Base-by-base conservation (phyloP, 2,888 invertebrate species). In the Drosophila falleni region DNA sequence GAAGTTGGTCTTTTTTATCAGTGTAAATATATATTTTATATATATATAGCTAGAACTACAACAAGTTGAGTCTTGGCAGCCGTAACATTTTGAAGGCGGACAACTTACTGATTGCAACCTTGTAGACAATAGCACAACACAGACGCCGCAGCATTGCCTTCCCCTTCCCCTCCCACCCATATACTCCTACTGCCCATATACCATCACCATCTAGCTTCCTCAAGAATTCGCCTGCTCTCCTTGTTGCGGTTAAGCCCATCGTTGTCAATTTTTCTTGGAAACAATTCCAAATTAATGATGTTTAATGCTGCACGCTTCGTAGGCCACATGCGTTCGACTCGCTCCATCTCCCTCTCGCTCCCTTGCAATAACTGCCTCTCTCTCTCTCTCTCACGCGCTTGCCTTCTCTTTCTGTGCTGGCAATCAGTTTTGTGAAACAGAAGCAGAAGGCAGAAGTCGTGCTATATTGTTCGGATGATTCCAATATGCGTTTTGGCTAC, bases 181-280 rank as follows among this genome's bases (percentile, higher is more conserved):
- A 31, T 11, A 13, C 44, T 16, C 50, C 46, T 9, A 11, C 8
- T n/a, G n/a, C 13, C 10, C 13, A 47, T 23, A 5, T 13, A 13
- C 46, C n/a, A n/a, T 33, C 41, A 13, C 35, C 26, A 23, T 41
- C 10, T 26, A 62, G 54, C 31, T 49, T 33, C 16, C 3, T 16
- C 49, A 31, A 31, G 11, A 5, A 49, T 33, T 33, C 60, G 69
- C 55, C 54, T 66, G 50, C 61, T 56, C 50, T 63, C 16, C 68
- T 69, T 73, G 78, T 65, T 73, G 74, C 62, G 74, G 78, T 69
- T 62, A 69, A 69, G 63, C 67, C 75, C 76, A 59, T 68, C 75
- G 66, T 71, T 85, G 85, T 81, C 81, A 76, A 81, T 82, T 65
- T 76, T 78, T 81, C 76, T 64, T 61, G 71, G 82, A 79, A 85